Base-by-base conservation (phyloP, 2,797 vertebrate genomes). In the Girardinus metallicus region DNA sequence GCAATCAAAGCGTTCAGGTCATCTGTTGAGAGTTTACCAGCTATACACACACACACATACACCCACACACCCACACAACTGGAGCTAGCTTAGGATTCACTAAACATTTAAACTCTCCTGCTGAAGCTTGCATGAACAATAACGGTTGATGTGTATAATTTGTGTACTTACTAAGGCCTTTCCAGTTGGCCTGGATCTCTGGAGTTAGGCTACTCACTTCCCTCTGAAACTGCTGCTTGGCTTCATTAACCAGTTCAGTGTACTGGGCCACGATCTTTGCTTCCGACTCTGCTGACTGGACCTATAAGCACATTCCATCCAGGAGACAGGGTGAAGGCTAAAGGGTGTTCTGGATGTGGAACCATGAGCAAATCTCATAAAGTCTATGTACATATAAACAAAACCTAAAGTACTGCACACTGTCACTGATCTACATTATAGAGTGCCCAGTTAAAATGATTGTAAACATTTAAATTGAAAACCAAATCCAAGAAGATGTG, bases 161-260 rank as follows among this genome's bases (percentile, higher is more conserved):
- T 41, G 26, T 29, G 94, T 2, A 78, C 98, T 98, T 97, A 99
- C 99, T 97, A 46, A 97, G 96, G 1, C 98, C 97, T 89, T 97
- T 99, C 98, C 99, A 99, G 90, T 97, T 98, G 71, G 97, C 95
- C 84, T 98, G 95, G 55, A 99, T 95, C 0, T 99, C 97, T 0
- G 98, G 98, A 70, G 97, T 99, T 73, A 99, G 97, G 79, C 97
- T 99, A 91, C 97, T 97, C 0, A 99, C 95, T 92, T 99, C 99
- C 80, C 92, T 95, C 88, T 97, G 97, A 87, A 99, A 99, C 90
- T 98, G 97, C 23, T 95, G 95, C 74, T 97, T 97, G 71, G 98
- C 98, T 90, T 97, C 97, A 57, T 96, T 95, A 76, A 99, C 98
- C 80, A 99, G 96, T 70, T 99, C 98, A 3, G 97, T 97, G 89